Evolutionary conservation across 1,140 invertebrate genomes (phyloP).

Genomic region (Yoshiicerus persimilis): DNA sequence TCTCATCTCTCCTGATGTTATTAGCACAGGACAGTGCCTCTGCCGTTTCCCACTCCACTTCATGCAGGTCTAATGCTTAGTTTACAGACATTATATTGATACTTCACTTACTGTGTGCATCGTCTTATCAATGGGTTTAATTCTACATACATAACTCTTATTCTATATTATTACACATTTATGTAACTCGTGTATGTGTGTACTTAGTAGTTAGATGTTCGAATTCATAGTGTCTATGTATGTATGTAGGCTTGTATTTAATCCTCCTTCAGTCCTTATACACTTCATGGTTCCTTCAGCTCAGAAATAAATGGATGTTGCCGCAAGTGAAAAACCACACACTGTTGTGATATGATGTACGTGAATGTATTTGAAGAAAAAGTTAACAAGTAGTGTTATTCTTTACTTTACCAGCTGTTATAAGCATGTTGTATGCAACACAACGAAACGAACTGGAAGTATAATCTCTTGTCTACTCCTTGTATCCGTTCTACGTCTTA

Average conservation of each 20-base stretch:
- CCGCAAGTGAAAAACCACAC: not conserved
- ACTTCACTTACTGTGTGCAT: too few species aligned
- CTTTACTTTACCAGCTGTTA: not conserved
- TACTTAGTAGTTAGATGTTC: too few species aligned
- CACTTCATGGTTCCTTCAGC: not conserved
- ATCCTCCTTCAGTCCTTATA: not conserved
- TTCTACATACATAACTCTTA: too few species aligned
- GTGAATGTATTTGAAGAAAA: not conserved
- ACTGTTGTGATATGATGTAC: not conserved
- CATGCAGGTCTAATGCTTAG: too few species aligned
- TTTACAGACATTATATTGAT: too few species aligned
- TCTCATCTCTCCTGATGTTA: not conserved
- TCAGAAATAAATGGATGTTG: too few species aligned
- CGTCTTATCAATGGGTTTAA: too few species aligned
- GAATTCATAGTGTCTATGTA: too few species aligned
- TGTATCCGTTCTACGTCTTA: not conserved
- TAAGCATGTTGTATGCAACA: not conserved
- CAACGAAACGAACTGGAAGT: not conserved
- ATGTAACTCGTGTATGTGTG: too few species aligned
- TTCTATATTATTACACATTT: too few species aligned
- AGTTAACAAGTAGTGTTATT: not conserved
- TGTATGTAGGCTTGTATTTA: too few species aligned
- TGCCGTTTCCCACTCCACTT: not conserved
- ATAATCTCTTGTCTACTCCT: not conserved
- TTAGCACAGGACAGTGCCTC: not conserved